A percentile compares a stretch with the other conserved stretches of the same genome.
These are phyloP conservation scores for Whitmania pigra DNA, from an alignment of 1,140 invertebrate species.

Conservation along the genomic window DNA sequence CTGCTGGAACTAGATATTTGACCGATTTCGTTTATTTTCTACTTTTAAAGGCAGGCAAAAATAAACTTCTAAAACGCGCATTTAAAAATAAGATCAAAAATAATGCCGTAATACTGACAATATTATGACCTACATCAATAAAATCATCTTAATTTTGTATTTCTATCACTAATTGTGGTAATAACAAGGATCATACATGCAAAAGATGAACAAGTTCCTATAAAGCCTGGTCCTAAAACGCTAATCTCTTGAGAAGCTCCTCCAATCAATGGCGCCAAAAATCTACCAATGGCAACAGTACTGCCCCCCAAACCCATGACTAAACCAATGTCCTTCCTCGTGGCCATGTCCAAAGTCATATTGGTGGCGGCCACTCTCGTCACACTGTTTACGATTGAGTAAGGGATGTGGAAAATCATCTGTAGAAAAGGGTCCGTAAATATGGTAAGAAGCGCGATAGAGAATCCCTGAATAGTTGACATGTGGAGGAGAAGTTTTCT, in stretches of 20 bases:
- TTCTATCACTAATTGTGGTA: background rate
- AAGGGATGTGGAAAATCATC: constrained; percentile 31
- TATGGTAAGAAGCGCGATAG: constrained; percentile 20
- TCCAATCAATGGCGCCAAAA: constrained; percentile 39
- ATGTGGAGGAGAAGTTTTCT: constrained; percentile 33
- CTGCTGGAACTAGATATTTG: too few relatives aligned
- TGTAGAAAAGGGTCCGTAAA: constrained; percentile 26
- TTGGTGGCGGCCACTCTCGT: constrained; percentile 34
- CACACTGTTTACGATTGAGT: constrained; percentile 36
- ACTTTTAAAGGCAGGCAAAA: too few relatives aligned
- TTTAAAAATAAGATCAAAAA: too few relatives aligned
- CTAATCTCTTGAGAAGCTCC: constrained; percentile 34
- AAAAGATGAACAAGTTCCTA: constrained; percentile 28
- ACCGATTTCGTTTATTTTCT: too few relatives aligned
- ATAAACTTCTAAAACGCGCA: too few relatives aligned
- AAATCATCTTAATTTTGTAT: too few relatives aligned
- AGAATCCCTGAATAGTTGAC: constrained; percentile 28
- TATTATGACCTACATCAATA: too few relatives aligned
- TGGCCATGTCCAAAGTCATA: constrained; percentile 32
- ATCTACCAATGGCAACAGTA: constrained; percentile 37
- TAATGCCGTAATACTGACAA: too few relatives aligned
- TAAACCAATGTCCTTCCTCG: constrained; percentile 31
- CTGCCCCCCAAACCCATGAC: constrained; percentile 38
- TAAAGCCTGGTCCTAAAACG: constrained; percentile 28
- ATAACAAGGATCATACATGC: constrained; percentile 28